Evolutionary conservation across 2,113 vertebrate species (phyloP), one percentile per base, ranked within the genome.

Genomic region (Gobius niger): DNA sequence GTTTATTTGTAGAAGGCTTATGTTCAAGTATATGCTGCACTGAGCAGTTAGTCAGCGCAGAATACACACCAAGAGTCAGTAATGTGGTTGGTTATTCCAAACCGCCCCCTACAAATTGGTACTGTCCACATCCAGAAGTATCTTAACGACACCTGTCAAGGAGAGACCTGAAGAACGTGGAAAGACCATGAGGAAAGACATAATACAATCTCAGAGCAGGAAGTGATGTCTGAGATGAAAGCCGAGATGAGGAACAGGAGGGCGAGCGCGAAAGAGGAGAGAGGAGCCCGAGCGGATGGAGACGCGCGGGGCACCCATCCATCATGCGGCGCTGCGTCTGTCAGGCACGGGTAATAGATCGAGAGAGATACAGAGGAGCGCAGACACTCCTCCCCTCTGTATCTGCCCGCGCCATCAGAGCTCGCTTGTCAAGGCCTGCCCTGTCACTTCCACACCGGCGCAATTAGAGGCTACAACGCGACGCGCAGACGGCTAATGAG

Each of bases 301-400:
- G 75, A 83, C 41, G 77, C 73, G 76, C 53, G 41, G 69, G 65
- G 72, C 71, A 78, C 73, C 85, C 80, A 90, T 90, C 83, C 80
- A 86, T 90, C 87, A 90, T 78, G 19, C 9, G 14, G 40, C 42
- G 44, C 61, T 80, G 82, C 73, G 61, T 82, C 73, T 81, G 75
- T 79, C 86, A 89, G 87, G 83, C 80, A 75, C 65, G 11, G 73
- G 82, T 81, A 86, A 85, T 79, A 88, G 80, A 91, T 89, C 84
- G 70, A 75, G 72, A 84, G 80, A 80, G 80, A 88, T 80, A 85
- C 77, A 78, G 65, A 51, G 65, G 70, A 75, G 83, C 76, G 76
- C 82, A 81, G 78, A 83, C 90, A 85, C 78, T 86, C 80, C 70
- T 85, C 79, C 82, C 83, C 87, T 76, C 77, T 88, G 82, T 82